phyloP scores from a whole-genome alignment of 2,888 invertebrate genomes.

The Autographa pulchrina region DNA sequence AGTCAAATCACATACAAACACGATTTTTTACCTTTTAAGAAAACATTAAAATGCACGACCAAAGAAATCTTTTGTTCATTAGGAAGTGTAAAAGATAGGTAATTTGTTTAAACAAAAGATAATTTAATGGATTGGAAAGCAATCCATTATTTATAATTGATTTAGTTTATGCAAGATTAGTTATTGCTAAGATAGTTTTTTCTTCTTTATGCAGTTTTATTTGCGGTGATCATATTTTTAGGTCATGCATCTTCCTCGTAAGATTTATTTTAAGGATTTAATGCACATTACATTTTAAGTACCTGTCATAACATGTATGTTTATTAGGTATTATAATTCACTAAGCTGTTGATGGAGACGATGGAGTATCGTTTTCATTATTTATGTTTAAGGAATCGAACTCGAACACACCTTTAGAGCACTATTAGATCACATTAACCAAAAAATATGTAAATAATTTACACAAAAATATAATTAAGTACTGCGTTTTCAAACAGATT shows the following conservation, averaged over 20 bases:
- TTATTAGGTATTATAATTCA: neutral
- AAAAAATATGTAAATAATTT: neutral
- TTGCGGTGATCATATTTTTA: slow-evolving; percentile 20
- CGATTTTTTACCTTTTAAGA: slow-evolving; percentile 74
- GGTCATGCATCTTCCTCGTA: slow-evolving; percentile 16
- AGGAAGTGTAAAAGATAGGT: slow-evolving; percentile 15
- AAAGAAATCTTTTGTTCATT: slow-evolving; percentile 55
- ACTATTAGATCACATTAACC: neutral
- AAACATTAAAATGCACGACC: slow-evolving; percentile 57
- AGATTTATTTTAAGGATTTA: slow-evolving; percentile 26
- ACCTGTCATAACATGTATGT: slow-evolving; percentile 21
- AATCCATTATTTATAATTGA: neutral
- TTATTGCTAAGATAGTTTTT: too few species aligned
- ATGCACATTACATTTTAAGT: slow-evolving; percentile 6
- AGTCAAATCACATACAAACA: slow-evolving; percentile 80
- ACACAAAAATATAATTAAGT: neutral
- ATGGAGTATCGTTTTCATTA: neutral
- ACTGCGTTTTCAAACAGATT: neutral
- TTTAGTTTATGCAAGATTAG: neutral
- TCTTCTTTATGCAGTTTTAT: slow-evolving; percentile 19
- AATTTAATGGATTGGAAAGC: neutral
- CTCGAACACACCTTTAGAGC: too few species aligned
- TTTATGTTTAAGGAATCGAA: neutral
- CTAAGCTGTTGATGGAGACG: neutral
- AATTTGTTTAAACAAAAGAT: slow-evolving; percentile 34